Evolutionary conservation across 1,140 invertebrate species (phyloP), one percentile per base, ranked within the genome.

Genomic region (Galleria mellonella): DNA sequence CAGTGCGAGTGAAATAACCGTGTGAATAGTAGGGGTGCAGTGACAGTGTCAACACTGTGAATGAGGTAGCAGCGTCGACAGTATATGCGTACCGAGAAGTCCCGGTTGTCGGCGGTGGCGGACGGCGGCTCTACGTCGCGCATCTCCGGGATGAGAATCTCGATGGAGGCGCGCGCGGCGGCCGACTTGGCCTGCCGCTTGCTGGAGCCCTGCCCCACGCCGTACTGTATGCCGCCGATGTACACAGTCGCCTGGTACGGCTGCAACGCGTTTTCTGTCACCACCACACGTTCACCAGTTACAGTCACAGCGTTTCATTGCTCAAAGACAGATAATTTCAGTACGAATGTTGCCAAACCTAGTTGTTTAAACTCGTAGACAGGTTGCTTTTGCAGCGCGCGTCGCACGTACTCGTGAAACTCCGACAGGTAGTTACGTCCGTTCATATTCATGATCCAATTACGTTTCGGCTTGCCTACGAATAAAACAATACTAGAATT

Each of bases 371-470:
- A 98, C 74, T 94, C 91, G 84, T 98, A 99, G 6, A 92, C 92
- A 2, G 97, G 97, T 65, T 98, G 96, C 45, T 96, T 95, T 76
- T 96, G 95, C 40, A 98, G 86, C 7, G 96, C 95, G 74, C 97
- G 94, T 60, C 98, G 96, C 15, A 98, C 94, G 87, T 98, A 98
- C 83, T 98, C 97, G 71, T 98, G 97, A 41, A 99, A 89, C 72
- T 98, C 98, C 68, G 96, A 98, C n/a, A 99, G 94, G 70, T 95
- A 97, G 64, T 94, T 96, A 79, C 96, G 96, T n/a, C 94, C 94
- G 68, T 94, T 94, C 13, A 95, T 94, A 87, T 97, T 96, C 92
- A 97, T 95, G 44, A 96, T 93, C 93, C 94, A 96, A 73, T 96
- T 94, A 51, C 93, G 93, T 13, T 91, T 44, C 68, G 75, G 5